These are phyloP conservation scores for Microctenopoma steveboyesi DNA, from an alignment of 2,797 vertebrate species.

Conservation along the genomic window DNA sequence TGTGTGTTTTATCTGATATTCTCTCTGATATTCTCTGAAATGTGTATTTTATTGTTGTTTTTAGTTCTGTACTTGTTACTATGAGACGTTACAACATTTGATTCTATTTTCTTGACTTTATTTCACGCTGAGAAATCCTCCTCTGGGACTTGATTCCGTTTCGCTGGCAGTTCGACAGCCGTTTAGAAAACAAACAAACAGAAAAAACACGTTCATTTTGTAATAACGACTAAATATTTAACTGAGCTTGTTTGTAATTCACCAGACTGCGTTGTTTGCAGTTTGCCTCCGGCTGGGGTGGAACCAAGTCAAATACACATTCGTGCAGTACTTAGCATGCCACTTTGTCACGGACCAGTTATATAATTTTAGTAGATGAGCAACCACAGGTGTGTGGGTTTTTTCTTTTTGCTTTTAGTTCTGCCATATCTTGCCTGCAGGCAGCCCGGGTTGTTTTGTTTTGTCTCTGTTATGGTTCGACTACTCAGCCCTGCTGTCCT, in stretches of 20 bases:
- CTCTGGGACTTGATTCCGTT: neutral
- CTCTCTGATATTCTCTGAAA: neutral
- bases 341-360: neutral
- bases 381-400: neutral
- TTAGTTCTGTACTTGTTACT: neutral
- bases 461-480: neutral
- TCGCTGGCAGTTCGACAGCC: conserved; percentile 10
- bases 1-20: no score
- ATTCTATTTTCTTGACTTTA: neutral
- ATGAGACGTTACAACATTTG: neutral
- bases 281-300: neutral
- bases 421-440: conserved; percentile 5
- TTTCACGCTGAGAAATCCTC: neutral
- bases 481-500: neutral
- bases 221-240: conserved; percentile 50
- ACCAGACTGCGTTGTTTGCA: conserved; percentile 7
- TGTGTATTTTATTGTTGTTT: neutral
- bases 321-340: conserved; percentile 9
- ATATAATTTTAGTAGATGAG: conserved; percentile 5
- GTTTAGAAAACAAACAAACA: conserved; percentile 21
- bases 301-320: conserved; percentile 11
- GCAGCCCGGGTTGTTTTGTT: neutral
- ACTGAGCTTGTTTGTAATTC: conserved; percentile 10
- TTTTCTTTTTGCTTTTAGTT: neutral
- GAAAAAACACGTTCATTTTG: conserved; percentile 23